A percentile compares a stretch with the other conserved stretches of the same genome.
phyloP scores from a whole-genome alignment of 2,888 invertebrate species.

The Mesoligia furuncula region DNA sequence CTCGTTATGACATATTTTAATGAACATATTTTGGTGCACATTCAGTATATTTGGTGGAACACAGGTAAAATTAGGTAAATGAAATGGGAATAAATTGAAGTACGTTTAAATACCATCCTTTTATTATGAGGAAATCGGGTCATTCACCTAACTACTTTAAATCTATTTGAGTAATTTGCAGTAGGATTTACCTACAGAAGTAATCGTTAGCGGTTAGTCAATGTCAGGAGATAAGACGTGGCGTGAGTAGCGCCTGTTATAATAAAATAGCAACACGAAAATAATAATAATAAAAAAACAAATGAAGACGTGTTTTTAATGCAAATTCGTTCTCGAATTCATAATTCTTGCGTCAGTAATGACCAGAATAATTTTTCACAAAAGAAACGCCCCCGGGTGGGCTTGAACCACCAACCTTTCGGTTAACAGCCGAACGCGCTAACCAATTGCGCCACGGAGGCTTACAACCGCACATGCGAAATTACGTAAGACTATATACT shows the following conservation, averaged over 20 bases:
- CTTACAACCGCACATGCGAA: slow-evolving; percentile 42
- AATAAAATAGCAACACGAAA: slow-evolving; percentile 39
- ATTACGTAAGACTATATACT: slow-evolving; percentile 11
- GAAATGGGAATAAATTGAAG: too few relatives aligned
- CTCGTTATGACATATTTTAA: too few relatives aligned
- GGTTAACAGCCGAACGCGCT: slow-evolving; percentile 99
- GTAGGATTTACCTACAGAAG: background rate
- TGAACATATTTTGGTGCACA: too few relatives aligned
- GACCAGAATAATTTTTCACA: slow-evolving; percentile 13
- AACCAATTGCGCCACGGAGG: slow-evolving; percentile 98
- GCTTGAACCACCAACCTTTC: slow-evolving; percentile 99
- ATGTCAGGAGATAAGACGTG: background rate
- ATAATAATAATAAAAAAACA: background rate
- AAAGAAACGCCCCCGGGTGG: slow-evolving; percentile 96
- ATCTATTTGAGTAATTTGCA: slow-evolving; percentile 6
- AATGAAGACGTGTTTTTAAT: background rate
- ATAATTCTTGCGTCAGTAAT: background rate
- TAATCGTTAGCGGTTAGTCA: background rate
- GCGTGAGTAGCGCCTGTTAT: slow-evolving; percentile 34
- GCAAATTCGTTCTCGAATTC: background rate
- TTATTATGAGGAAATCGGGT: slow-evolving; percentile 46
- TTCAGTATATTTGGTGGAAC: too few relatives aligned
- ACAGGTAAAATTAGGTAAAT: too few relatives aligned
- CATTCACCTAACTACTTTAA: slow-evolving; percentile 29
- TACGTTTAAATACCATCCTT: too few relatives aligned